Base-by-base conservation (phyloP, 2,888 invertebrate genomes). In the Lasioglossum vierecki region DNA sequence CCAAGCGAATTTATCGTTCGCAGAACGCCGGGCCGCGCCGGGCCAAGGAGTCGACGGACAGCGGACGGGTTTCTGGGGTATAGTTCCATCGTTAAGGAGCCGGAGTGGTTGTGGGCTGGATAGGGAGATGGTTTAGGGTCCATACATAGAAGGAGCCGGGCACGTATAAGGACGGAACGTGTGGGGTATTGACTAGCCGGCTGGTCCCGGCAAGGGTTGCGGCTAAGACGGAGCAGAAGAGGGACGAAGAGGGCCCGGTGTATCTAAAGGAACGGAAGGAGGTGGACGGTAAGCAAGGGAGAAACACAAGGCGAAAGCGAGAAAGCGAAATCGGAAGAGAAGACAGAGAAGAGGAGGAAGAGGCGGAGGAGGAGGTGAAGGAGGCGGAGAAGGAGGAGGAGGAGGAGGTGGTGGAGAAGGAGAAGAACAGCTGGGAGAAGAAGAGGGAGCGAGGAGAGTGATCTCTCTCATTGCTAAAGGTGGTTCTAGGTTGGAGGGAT, bases 171-270 rank as follows among this genome's bases (percentile, higher is more conserved):
- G 89, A 91, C 87, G 91, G 87, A 92, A 90, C 93, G 93, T 93
- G 93, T 94, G 93, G 92, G 93, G 93, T 95, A 95, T 95, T 94
- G 95, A 94, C 95, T 94, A 92, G 93, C 92, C 91, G 92, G 91
- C 93, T 93, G 92, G 91, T 91, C 92, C 90, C 89, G 91, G 93
- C 93, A 94, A 94, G 94, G 94, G 94, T 94, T 95, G 94, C 91
- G 93, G 95, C 94, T 94, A 94, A 94, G 94, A 94, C 93, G 92
- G 89, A 91, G 91, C 82, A 81, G 85, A 84, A 86, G 86, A 80
- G 86, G 66, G 79, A 82, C 79, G 83, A 84, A 60, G 75, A 77
- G 86, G 84, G 79, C 68, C 6, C 22, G 70, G 41, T 70, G 70
- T 80, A 87, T 80, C 88, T 78, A 88, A 88, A 88, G 85, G 81